phyloP scores from a whole-genome alignment of 2,888 invertebrate species.

The Mimumesa dahlbomi region DNA sequence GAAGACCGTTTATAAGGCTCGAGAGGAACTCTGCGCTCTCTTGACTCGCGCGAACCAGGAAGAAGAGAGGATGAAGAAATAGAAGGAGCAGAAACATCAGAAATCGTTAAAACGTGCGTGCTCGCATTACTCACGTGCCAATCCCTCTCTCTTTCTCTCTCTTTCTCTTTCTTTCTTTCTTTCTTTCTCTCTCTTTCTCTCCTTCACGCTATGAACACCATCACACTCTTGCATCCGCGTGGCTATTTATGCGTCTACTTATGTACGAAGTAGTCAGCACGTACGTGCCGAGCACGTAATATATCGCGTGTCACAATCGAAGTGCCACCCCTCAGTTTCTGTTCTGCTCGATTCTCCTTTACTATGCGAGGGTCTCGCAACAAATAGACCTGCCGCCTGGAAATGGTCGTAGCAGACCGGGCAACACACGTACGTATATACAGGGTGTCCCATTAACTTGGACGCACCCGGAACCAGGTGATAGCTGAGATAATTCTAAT shows the following conservation, averaged over 20 bases:
- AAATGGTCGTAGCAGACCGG: conserved; percentile 29
- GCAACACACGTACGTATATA: conserved; percentile 7
- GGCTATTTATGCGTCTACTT: conserved; percentile 57
- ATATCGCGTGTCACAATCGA: conserved; percentile 61
- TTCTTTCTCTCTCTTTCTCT: neutral
- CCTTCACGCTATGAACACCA: neutral
- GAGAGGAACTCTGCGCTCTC: conserved; percentile 9
- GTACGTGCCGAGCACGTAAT: conserved; percentile 53
- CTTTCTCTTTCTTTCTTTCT: too few relatives aligned
- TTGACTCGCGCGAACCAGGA: conserved; percentile 27
- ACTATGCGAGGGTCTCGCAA: conserved; percentile 40
- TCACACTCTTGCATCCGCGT: conserved; percentile 19
- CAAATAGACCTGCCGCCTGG: conserved; percentile 57
- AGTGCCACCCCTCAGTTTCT: conserved; percentile 34
- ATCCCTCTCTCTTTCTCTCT: neutral
- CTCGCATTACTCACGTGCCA: conserved; percentile 42
- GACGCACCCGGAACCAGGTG: too few relatives aligned
- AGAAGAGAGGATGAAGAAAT: conserved; percentile 17
- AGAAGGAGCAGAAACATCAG: conserved; percentile 14
- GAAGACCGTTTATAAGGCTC: conserved; percentile 42
- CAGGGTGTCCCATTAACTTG: too few relatives aligned
- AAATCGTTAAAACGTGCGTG: conserved; percentile 52
- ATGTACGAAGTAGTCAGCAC: conserved; percentile 39
- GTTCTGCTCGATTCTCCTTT: conserved; percentile 30
- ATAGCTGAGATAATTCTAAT: too few relatives aligned